phyloP scores from a whole-genome alignment of 2,113 vertebrate species.

The Anolis sagrei region DNA sequence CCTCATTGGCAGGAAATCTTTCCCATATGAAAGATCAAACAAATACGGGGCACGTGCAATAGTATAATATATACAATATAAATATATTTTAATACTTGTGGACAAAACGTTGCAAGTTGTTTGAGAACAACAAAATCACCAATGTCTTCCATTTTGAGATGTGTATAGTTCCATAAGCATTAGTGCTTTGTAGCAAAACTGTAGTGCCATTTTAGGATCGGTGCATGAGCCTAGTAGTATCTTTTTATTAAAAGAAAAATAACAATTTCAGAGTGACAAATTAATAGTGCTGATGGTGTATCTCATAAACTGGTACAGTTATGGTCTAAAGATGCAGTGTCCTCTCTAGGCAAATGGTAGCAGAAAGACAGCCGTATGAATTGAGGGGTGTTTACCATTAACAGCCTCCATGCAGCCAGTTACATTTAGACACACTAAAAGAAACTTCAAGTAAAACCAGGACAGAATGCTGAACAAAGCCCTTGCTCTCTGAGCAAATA shows the following conservation, averaged over 20 bases:
- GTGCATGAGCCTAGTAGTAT: slow-evolving; percentile 95
- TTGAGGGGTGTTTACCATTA: slow-evolving; percentile 51
- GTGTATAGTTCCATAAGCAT: slow-evolving; percentile 99
- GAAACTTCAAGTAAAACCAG: slow-evolving; percentile 2
- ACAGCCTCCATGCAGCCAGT: neutral
- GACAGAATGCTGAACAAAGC: neutral
- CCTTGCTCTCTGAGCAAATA: neutral
- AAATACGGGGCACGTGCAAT: slow-evolving; percentile 92
- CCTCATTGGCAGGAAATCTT: slow-evolving; percentile 66
- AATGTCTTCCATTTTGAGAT: slow-evolving; percentile 99
- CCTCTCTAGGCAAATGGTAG: slow-evolving; percentile 72
- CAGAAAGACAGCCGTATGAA: slow-evolving; percentile 58
- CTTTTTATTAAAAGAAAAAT: slow-evolving; percentile 79
- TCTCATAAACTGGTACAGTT: slow-evolving; percentile 66
- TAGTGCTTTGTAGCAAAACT: slow-evolving; percentile 91
- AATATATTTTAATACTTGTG: slow-evolving; percentile 97
- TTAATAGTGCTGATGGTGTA: slow-evolving; percentile 74
- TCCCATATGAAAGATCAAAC: slow-evolving; percentile 69
- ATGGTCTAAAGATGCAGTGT: slow-evolving; percentile 73
- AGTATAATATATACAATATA: slow-evolving; percentile 84
- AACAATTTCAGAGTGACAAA: slow-evolving; percentile 75
- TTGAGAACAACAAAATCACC: slow-evolving; percentile 99
- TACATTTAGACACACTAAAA: slow-evolving; percentile 17
- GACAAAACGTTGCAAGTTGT: slow-evolving; percentile 99
- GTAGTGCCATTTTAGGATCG: slow-evolving; percentile 92